Base-by-base conservation (phyloP, 2,888 invertebrate species). In the Leptopterna dolabrata region DNA sequence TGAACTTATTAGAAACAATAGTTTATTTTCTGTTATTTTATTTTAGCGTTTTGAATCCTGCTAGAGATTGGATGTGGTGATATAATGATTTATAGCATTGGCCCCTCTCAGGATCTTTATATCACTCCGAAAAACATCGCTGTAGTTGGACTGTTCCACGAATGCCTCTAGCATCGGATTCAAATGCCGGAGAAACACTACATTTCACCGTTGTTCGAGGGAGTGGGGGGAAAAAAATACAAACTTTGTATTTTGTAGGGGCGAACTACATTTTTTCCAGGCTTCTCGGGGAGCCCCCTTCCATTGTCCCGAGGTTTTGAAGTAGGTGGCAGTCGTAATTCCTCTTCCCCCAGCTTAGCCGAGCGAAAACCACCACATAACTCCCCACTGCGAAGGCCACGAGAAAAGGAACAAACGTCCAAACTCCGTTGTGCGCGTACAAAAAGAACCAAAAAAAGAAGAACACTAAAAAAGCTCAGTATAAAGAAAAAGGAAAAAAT, bases 311-410 rank as follows among this genome's bases (percentile, higher is more conserved):
- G 24, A 13, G 63, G 63, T 24, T 63, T 63, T 63, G 63, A 24
- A 63, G 63, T 63, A 63, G 63, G 63, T 63, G 63, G 63, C 24
- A 63, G 63, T 63, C 63, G 63, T 63, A 63, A 63, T 63, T 63
- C 27, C 63, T 63, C 63, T 27, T 27, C 63, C 27, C 63, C 63
- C 63, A 19, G 24, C 19, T 24, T 24, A 63, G 63, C 63, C 63
- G 63, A 63, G 63, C 63, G 63, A 63, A 24, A 63, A 63, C 63
- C 63, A 63, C 63, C 63, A 63, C 63, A 63, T 63, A 63, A 63
- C 63, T 63, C 63, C 63, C 63, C 24, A 24, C 63, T 24, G 14
- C 1, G 55, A 55, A 55, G n/a, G n/a, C 9, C 6, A 0, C n/a
- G 24, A 9, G 19, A 63, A 24, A 63, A 63, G 63, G 63, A 63